Base-by-base conservation (phyloP, 2,797 vertebrate species). In the Knipowitschia caucasica region DNA sequence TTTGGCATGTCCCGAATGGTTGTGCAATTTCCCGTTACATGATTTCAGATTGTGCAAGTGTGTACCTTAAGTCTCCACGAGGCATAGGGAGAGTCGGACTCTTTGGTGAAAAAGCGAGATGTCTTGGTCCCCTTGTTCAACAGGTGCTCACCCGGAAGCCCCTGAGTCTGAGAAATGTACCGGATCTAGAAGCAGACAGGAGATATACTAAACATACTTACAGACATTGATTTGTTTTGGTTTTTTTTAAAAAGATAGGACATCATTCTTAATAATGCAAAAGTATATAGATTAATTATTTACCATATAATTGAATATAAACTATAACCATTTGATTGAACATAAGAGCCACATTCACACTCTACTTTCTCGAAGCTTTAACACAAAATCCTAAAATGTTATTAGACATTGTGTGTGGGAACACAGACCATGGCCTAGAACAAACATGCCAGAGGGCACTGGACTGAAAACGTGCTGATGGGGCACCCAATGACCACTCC, bases 141-240 rank as follows among this genome's bases (percentile, higher is more conserved):
- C 77, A 99, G 84, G 58, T 94, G 93, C 71, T 98, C 94, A 47
- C 92, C 89, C 3, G 94, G 96, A 56, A 93, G 88, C 59, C 96
- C 95, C 91, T 99, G 96, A 58, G 96, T 98, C 90, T 99, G 96
- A 58, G 96, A 99, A 91, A 99, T 99, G 86, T 96, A 99, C 77
- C 97, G 94, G 87, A 99, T 98, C 97, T 99, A 87, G 23, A 27
- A 5, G 33, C 18, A 25, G 5, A 39, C 23, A 43, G 6, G 25
- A 43, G 40, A 8, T 17, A 6, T 4, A 24, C 11, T 24, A n/a
- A 24, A 21, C 18, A 38, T 38, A 39, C 4, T 7, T 17, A 12
- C 21, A 18, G 3, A n/a, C 2, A 3, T 9, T 4, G 18, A 5
- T 38, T 38, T 4, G n/a, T n/a, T n/a, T n/a, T n/a, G n/a, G n/a